Evolutionary conservation across 2,888 invertebrate genomes (phyloP), one percentile per base, ranked within the genome.

Genomic region (Luffia ferchaultella): DNA sequence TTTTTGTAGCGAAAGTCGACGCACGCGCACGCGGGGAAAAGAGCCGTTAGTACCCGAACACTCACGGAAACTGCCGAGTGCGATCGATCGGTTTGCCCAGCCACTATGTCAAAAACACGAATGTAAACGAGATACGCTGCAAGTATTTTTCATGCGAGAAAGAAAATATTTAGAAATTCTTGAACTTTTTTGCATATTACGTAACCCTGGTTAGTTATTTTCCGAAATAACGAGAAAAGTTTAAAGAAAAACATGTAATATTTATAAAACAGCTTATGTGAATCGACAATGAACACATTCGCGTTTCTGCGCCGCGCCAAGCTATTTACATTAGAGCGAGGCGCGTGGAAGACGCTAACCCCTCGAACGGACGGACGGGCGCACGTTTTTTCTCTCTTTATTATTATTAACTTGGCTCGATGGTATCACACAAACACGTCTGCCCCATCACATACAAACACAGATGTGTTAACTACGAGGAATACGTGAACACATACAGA

Each of bases 1-100:
- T 82, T 80, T 80, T 75, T 73, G 76, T 77, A 78, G 76, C 77
- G 77, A 78, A 78, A 78, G 77, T 78, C 66, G 61, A 72, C 70
- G 70, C 64, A 54, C 52, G 61, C 55, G 61, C 53, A 48, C 52
- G 20, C 18, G 62, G 67, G 70, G 73, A 70, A 76, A 76, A 76
- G 76, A 77, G 68, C 78, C 79, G 78, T 78, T 79, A 78, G 61
- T n/a, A n/a, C n/a, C 73, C 78, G 78, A 78, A 51, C 65, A 58
- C 50, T 60, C 53, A 52, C 79, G 78, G 70, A 76, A 67, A 70
- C 65, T 48, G 52, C 68, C 80, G 80, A 77, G 55, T 60, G 53
- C 61, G 51, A 58, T 70, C 79, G 79, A 77, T 46, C 64, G 61
- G 54, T 42, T 40, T 42, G 41, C 52, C 53, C 53, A 54, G 52